phyloP scores from a whole-genome alignment of 1,140 invertebrate genomes.

The Drosophila tani region DNA sequence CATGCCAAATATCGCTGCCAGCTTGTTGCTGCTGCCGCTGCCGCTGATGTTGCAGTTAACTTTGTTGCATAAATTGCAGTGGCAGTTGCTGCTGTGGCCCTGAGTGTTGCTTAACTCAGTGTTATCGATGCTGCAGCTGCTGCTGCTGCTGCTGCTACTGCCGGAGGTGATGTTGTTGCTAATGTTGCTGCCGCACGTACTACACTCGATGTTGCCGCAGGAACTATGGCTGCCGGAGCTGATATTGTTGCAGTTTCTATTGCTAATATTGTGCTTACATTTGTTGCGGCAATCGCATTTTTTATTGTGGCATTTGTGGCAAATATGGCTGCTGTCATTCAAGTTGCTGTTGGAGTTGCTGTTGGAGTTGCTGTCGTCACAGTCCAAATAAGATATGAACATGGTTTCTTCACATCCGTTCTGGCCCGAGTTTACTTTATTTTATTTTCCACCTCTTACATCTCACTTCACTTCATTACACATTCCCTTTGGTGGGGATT shows the following conservation, averaged over 20 bases:
- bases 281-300: slow-evolving; percentile 6
- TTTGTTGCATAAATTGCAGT: slow-evolving; percentile 23
- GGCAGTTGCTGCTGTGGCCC: slow-evolving; percentile 14
- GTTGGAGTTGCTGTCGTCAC: slow-evolving; percentile 52
- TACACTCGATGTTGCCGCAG: slow-evolving; percentile 3
- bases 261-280: slow-evolving; percentile 1
- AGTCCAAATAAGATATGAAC: slow-evolving; percentile 82
- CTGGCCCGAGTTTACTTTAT: neutral
- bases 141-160: slow-evolving; percentile 26
- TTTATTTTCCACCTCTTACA: slow-evolving; percentile 31
- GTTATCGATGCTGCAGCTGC: neutral
- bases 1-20: slow-evolving; percentile 60
- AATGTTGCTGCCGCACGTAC: slow-evolving; percentile 48
- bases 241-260: slow-evolving; percentile 15
- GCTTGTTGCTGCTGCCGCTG: slow-evolving; percentile 7
- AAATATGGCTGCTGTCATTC: slow-evolving; percentile 12
- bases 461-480: slow-evolving; percentile 66
- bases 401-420: slow-evolving; percentile 46
- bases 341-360: slow-evolving; percentile 10
- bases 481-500: slow-evolving; percentile 30
- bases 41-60: slow-evolving; percentile 21
- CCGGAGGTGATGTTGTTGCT: slow-evolving; percentile 29
- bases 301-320: neutral
- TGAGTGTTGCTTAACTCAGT: neutral
- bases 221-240: neutral